Conservation (phyloP, 2,797 vertebrate species). For the Malurus leucopterus region DNA sequence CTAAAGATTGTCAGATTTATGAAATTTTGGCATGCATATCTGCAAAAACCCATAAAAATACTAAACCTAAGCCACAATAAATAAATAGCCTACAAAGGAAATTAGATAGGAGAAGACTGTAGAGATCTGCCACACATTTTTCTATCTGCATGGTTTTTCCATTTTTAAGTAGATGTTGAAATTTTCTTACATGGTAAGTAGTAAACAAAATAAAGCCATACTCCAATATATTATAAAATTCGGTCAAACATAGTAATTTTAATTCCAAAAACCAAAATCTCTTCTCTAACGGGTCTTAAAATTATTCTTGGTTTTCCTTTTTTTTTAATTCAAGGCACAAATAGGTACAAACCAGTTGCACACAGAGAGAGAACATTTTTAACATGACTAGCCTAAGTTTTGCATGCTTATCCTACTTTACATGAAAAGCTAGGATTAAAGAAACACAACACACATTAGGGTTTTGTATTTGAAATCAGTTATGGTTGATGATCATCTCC, state of each 20-base stretch:
- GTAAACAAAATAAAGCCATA: constrained; percentile 12
- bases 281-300: neutral
- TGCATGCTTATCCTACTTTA: neutral
- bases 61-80: neutral
- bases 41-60: neutral
- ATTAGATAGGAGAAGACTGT: neutral
- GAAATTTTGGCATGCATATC: neutral
- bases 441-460: neutral
- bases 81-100: neutral
- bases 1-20: neutral
- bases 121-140: neutral
- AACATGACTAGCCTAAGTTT: neutral
- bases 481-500: constrained; percentile 46
- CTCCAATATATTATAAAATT: neutral
- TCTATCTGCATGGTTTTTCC: neutral
- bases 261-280: neutral
- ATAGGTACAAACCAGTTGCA: neutral
- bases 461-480: constrained; percentile 50
- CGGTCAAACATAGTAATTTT: neutral
- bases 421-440: neutral
- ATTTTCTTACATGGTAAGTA: neutral
- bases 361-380: neutral
- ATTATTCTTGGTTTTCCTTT: neutral
- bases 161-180: neutral
- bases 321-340: neutral